Percentiles rank a stretch among this genome's conserved stretches.
These are phyloP conservation scores for Theropithecus gelada DNA, from an alignment of 2,113 vertebrate species.

Conservation along the genomic window DNA sequence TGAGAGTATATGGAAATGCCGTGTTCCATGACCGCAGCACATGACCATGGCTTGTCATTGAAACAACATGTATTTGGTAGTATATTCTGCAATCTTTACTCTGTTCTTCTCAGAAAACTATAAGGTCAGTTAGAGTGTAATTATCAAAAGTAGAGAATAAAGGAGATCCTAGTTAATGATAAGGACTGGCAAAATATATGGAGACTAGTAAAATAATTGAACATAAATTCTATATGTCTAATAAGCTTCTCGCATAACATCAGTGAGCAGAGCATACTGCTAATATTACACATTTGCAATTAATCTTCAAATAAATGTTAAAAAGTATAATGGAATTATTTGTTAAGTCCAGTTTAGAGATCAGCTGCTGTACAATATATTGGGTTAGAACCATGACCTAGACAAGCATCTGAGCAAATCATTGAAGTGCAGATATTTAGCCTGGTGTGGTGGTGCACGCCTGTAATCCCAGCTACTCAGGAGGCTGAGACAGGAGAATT, in stretches of 20 bases:
- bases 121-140: background rate
- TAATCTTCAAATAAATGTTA: background rate
- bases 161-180: background rate
- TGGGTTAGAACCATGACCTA: background rate
- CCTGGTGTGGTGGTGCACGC: too few species aligned
- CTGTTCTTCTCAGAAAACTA: background rate
- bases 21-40: accelerated
- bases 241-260: background rate
- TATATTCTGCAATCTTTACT: background rate
- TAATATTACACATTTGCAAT: background rate
- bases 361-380: background rate
- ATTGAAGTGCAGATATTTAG: too few species aligned
- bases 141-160: background rate
- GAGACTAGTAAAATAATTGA: background rate
- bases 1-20: background rate
- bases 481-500: too few species aligned
- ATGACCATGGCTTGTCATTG: background rate
- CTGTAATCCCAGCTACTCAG: too few species aligned
- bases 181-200: background rate
- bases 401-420: background rate
- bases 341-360: background rate
- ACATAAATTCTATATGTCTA: background rate
- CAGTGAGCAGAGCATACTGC: background rate
- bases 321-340: background rate
- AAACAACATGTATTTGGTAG: background rate